phyloP scores from a whole-genome alignment of 2,113 vertebrate species.

The Grus americana region DNA sequence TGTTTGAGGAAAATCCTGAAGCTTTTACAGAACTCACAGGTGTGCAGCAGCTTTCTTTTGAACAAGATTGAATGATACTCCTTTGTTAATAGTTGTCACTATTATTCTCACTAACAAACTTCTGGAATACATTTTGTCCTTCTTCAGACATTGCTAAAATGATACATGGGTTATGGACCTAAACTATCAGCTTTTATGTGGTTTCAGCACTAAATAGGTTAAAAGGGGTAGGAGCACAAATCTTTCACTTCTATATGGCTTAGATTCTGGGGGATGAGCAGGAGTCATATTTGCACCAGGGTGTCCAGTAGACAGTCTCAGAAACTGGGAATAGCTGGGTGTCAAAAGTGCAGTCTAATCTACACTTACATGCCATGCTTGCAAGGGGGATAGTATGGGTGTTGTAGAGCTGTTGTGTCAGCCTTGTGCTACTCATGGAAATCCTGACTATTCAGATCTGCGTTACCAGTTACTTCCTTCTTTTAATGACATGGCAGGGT shows the following conservation, averaged over 20 bases:
- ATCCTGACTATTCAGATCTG: background rate
- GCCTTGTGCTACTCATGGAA: background rate
- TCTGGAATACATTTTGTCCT: background rate
- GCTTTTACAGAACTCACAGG: constrained; percentile 78
- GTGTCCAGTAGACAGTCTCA: background rate
- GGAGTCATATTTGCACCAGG: background rate
- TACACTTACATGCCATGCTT: background rate
- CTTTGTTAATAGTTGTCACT: background rate
- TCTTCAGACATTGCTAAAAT: background rate
- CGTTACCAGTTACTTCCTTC: background rate
- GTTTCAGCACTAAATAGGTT: background rate
- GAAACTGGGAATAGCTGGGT: background rate
- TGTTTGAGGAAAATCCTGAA: constrained; percentile 77
- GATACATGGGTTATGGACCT: background rate
- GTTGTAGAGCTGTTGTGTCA: background rate
- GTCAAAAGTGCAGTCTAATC: background rate
- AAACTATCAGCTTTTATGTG: background rate
- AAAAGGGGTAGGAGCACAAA: background rate
- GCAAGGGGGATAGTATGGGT: background rate
- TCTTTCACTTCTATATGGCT: background rate
- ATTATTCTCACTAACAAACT: background rate
- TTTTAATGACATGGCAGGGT: background rate
- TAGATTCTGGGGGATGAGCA: background rate
- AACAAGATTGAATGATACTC: background rate
- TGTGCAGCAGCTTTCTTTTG: constrained; percentile 47